Evolutionary conservation across 2,113 vertebrate species (phyloP).

Genomic region (Camelus bactrianus): DNA sequence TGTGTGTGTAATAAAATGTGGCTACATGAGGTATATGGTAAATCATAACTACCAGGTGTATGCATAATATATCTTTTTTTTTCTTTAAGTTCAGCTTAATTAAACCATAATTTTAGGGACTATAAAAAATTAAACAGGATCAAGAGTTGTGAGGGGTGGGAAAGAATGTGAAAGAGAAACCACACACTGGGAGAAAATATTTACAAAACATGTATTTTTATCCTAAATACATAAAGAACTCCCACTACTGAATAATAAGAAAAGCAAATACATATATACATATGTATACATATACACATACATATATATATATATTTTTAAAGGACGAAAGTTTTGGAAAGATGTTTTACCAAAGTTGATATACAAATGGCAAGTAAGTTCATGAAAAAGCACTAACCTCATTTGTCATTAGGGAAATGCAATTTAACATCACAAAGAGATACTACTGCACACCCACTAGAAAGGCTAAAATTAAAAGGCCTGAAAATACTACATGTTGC

Average conservation of each 20-base stretch:
- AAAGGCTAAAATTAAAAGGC: not conserved
- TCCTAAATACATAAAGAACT: not conserved
- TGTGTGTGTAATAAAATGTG: not conserved
- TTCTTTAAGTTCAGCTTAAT: not conserved
- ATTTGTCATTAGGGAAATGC: not conserved
- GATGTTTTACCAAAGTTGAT: not conserved
- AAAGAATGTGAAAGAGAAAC: not conserved
- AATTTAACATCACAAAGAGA: not conserved
- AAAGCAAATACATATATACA: not conserved
- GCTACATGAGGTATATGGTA: not conserved
- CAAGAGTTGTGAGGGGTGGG: not conserved
- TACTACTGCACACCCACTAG: not conserved
- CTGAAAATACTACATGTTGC: not conserved
- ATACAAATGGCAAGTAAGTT: not conserved
- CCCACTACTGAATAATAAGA: not conserved
- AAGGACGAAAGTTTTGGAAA: not conserved
- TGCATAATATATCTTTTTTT: not conserved
- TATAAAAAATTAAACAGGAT: constrained; percentile 16
- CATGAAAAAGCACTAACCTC: not conserved
- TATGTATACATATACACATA: not conserved
- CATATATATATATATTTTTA: not conserved
- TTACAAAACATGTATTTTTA: not conserved
- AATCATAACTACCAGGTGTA: not conserved
- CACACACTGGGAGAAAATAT: not conserved
- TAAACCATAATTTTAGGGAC: not conserved